A percentile compares a stretch with the other conserved stretches of the same genome.
Conservation (phyloP, 2,797 vertebrate species). For the Sylvia borin region DNA sequence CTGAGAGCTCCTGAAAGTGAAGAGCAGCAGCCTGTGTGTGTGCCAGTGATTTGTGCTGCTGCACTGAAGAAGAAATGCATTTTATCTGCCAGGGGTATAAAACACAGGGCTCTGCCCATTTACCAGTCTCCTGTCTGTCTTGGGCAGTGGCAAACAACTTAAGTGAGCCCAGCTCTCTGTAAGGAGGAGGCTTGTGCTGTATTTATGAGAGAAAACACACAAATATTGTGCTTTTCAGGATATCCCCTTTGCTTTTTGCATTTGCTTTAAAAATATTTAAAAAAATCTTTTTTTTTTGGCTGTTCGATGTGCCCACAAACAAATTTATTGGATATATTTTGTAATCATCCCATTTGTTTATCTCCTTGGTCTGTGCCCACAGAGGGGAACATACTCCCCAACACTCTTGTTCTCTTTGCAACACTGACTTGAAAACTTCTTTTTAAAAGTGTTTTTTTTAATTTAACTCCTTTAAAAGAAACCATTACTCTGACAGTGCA, state of each 20-base stretch:
- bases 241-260: neutral
- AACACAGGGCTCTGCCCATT: neutral
- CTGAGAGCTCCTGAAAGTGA: neutral
- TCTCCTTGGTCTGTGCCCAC: neutral
- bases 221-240: neutral
- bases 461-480: neutral
- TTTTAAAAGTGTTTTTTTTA: too few species aligned
- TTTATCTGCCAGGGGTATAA: conserved; percentile 29
- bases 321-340: neutral
- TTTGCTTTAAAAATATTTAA: neutral
- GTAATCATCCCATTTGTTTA: neutral
- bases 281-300: neutral
- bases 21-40: conserved; percentile 7
- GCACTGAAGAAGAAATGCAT: neutral
- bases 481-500: neutral
- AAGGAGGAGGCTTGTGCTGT: neutral
- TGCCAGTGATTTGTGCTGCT: conserved; percentile 31
- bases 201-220: neutral
- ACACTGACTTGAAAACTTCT: neutral
- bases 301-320: neutral
- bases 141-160: neutral
- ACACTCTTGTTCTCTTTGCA: neutral
- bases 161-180: neutral
- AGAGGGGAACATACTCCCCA: neutral
- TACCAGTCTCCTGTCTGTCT: neutral